Evolutionary conservation across 2,113 vertebrate genomes (phyloP).

Genomic region (Oreochromis niloticus): DNA sequence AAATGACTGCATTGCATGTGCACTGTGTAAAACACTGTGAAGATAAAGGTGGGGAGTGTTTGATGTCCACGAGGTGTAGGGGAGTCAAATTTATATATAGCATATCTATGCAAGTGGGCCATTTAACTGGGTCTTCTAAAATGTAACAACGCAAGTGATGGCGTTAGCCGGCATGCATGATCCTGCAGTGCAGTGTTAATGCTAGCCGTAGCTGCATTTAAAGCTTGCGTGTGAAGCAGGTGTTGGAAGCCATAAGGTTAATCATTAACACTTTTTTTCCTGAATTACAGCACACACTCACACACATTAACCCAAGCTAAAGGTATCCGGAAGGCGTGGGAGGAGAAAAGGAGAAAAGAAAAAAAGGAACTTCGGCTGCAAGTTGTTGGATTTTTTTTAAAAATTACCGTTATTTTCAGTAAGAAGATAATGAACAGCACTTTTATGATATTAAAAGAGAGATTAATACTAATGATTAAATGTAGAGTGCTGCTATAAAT

Average conservation of each 20-base stretch:
- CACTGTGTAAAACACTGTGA: background rate
- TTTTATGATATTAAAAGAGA: background rate
- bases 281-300: constrained; percentile 18
- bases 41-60: background rate
- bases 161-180: background rate
- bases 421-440: background rate
- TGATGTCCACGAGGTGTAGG: background rate
- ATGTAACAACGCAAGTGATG: background rate
- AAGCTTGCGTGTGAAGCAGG: background rate
- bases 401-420: background rate
- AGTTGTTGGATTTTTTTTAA: background rate
- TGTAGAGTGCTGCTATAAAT: background rate
- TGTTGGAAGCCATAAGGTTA: constrained; percentile 11
- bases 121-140: background rate
- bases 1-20: background rate
- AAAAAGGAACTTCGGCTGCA: background rate
- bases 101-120: background rate
- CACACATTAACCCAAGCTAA: constrained; percentile 47
- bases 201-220: background rate
- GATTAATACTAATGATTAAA: background rate
- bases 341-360: background rate
- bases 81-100: background rate
- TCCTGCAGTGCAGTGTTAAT: background rate
- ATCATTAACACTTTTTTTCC: constrained; percentile 40
- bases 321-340: background rate